These are phyloP conservation scores for Lampris megalopsis DNA, from an alignment of 2,113 vertebrate species.

Conservation along the genomic window DNA sequence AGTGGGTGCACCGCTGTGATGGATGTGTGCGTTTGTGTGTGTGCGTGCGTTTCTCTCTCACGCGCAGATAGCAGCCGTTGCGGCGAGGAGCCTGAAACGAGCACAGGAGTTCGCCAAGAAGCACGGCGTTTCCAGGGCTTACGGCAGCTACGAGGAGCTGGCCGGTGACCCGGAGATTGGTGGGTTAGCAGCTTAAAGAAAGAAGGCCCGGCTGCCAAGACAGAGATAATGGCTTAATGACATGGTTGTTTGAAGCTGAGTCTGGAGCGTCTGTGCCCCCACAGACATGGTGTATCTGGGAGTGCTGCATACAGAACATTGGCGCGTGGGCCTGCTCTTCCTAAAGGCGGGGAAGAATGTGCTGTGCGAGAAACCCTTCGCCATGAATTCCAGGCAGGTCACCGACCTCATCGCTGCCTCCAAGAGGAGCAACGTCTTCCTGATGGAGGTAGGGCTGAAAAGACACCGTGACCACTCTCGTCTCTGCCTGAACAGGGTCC, in stretches of 20 bases:
- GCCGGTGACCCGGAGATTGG: slow-evolving; percentile 78
- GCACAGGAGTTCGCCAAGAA: slow-evolving; percentile 79
- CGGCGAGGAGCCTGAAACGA: slow-evolving; percentile 72
- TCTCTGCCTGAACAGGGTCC: not conserved
- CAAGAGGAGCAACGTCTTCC: slow-evolving; percentile 70
- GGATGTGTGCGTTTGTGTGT: not conserved
- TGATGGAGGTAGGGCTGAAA: slow-evolving; percentile 68
- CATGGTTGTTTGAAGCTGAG: slow-evolving; percentile 18
- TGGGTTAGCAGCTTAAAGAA: slow-evolving; percentile 49
- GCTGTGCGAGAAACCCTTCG: slow-evolving; percentile 86
- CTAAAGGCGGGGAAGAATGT: slow-evolving; percentile 83
- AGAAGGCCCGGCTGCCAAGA: not conserved
- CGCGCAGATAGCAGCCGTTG: slow-evolving; percentile 80
- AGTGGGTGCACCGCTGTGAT: not conserved
- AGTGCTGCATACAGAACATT: slow-evolving; percentile 74
- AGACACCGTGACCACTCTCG: too few relatives aligned
- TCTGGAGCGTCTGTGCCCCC: slow-evolving; percentile 24
- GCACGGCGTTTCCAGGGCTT: slow-evolving; percentile 78
- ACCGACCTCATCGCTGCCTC: slow-evolving; percentile 75
- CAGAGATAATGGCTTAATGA: slow-evolving; percentile 1
- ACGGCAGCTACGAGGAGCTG: slow-evolving; percentile 83
- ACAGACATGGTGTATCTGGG: slow-evolving; percentile 78
- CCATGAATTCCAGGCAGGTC: slow-evolving; percentile 83
- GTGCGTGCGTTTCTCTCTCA: slow-evolving; percentile 19
- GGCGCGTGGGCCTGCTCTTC: slow-evolving; percentile 69